Conservation (phyloP, 2,797 vertebrate genomes). For the Hylomyscus alleni region DNA sequence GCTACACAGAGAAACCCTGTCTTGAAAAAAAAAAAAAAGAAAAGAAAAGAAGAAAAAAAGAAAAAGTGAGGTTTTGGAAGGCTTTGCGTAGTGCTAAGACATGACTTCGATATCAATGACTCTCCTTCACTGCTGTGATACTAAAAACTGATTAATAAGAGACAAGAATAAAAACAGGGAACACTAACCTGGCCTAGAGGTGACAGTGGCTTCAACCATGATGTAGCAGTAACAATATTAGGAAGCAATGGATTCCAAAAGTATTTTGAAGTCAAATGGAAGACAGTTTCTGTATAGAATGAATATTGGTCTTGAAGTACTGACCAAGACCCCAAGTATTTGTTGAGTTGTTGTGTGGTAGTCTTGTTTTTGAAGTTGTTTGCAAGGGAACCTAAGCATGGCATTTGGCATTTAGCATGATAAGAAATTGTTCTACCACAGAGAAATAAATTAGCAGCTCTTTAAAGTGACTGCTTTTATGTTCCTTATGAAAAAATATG, state of each 20-base stretch:
- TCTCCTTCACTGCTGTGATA: background rate
- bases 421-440: background rate
- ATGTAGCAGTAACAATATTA: background rate
- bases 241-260: background rate
- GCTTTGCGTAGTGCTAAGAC: background rate
- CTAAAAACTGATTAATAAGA: background rate
- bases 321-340: background rate
- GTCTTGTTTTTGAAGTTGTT: background rate
- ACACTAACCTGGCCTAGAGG: constrained; percentile 36
- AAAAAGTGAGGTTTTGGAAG: constrained; percentile 24
- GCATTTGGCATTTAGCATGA: background rate
- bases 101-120: constrained; percentile 34
- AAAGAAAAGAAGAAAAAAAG: background rate
- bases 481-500: background rate
- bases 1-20: no score
- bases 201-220: background rate
- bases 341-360: background rate
- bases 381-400: background rate
- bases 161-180: background rate
- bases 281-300: constrained; percentile 34
- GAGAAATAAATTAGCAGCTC: background rate
- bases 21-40: no score
- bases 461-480: background rate
- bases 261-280: constrained; percentile 33
- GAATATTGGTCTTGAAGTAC: background rate